A percentile compares a stretch with the other conserved stretches of the same genome.
phyloP scores from a whole-genome alignment of 2,888 invertebrate species.

The Rotaria magnacalcarata region DNA sequence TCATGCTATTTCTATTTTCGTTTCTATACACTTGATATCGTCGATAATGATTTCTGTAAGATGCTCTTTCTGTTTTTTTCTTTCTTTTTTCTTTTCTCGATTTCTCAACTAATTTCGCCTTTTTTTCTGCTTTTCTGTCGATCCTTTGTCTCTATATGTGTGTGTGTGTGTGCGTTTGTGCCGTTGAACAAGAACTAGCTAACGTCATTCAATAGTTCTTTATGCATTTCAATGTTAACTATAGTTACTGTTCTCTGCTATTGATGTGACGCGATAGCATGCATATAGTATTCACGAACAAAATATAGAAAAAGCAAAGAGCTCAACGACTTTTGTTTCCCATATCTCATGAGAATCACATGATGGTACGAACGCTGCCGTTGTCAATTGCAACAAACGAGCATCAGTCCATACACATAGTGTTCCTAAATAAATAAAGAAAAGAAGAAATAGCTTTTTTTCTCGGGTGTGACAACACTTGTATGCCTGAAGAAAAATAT shows the following conservation, averaged over 20 bases:
- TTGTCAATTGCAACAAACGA: conserved; percentile 26
- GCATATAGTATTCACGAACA: conserved; percentile 3
- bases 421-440: conserved; percentile 11
- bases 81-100: not conserved
- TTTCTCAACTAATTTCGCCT: not conserved
- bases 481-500: not conserved
- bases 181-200: conserved; percentile 15
- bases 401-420: conserved; percentile 12
- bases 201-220: conserved; percentile 13
- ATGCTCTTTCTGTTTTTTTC: not conserved
- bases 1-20: not conserved
- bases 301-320: conserved; percentile 25
- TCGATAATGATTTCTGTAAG: not conserved
- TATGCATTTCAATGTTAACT: conserved; percentile 5
- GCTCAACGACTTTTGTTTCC: conserved; percentile 15
- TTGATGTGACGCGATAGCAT: not conserved
- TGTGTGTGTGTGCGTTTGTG: not conserved
- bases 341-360: not conserved
- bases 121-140: conserved; percentile 1
- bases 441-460: not conserved
- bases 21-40: not conserved
- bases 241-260: not conserved
- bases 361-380: not conserved
- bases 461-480: not conserved
- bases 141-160: not conserved